These are phyloP conservation scores for Adelognathus sp. DNA, from an alignment of 2,888 invertebrate genomes.

Conservation along the genomic window DNA sequence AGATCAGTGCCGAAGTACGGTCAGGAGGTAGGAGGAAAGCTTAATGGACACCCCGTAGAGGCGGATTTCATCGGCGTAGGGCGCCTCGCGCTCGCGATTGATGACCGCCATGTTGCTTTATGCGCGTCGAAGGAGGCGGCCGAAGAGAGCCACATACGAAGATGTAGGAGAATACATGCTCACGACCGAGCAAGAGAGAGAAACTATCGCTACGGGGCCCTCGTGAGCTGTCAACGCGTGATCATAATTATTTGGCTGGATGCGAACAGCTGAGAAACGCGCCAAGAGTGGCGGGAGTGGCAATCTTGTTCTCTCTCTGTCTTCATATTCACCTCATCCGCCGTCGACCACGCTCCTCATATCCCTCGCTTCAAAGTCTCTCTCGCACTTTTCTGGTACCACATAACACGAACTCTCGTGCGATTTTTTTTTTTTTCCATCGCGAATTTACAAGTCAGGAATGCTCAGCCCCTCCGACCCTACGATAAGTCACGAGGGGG, in stretches of 20 bases:
- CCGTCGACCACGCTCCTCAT: neutral
- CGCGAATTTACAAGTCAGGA: slow-evolving; percentile 51
- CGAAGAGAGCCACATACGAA: slow-evolving; percentile 36
- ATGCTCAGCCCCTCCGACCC: slow-evolving; percentile 38
- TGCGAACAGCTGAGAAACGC: slow-evolving; percentile 40
- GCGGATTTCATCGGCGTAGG: slow-evolving; percentile 59
- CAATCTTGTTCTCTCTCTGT: slow-evolving; percentile 24
- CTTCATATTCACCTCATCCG: slow-evolving; percentile 4
- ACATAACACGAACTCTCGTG: neutral
- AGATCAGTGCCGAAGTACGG: slow-evolving; percentile 7
- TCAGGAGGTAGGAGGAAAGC: slow-evolving; percentile 45
- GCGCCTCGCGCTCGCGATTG: slow-evolving; percentile 66
- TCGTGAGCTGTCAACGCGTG: slow-evolving; percentile 74
- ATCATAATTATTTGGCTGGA: slow-evolving; percentile 71
- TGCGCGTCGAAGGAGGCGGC: slow-evolving; percentile 69
- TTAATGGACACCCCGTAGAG: slow-evolving; percentile 73
- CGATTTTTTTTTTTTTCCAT: neutral
- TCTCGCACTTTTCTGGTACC: neutral
- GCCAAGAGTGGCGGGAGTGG: slow-evolving; percentile 27
- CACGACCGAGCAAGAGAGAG: neutral
- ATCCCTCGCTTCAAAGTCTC: neutral
- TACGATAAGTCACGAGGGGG: slow-evolving; percentile 45
- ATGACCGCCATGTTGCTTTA: slow-evolving; percentile 76
- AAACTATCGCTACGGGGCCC: neutral
- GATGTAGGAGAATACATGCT: neutral